Evolutionary conservation across 2,797 vertebrate species (phyloP), one percentile per base, ranked within the genome.

Genomic region (Semaprochilodus insignis): DNA sequence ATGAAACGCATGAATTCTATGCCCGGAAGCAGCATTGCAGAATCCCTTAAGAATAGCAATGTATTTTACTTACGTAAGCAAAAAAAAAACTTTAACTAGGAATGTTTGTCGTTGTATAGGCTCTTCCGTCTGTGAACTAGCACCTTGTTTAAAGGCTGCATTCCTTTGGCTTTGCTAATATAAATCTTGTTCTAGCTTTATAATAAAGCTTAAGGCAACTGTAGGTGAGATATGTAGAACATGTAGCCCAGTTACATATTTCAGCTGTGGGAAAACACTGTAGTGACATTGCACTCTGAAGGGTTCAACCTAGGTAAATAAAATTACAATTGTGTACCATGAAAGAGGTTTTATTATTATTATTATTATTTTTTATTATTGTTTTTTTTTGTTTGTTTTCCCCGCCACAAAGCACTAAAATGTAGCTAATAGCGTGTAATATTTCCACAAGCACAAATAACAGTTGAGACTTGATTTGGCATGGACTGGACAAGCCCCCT

Each of bases 131-230:
- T 74, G 31, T n/a, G 8, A 55, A 55, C 31, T 52, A 73, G 6
- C 15, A 27, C 23, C 2, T 40, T 34, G 23, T 74, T 59, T 52
- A 31, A 23, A 40, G 0, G 54, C 55, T 36, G 16, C 73, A 74
- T 36, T 59, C 54, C 34, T 74, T n/a, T 74, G 71, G 25, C 48
- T 73, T 73, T 55, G 48, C 67, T 71, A 48, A 51, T 71, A 25
- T 71, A 71, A 67, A 67, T 67, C 65, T 21, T 67, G 31, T 0
- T 67, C 40, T 2, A 19, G 31, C 17, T 19, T 67, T 21, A 34
- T 73, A 34, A 73, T 55, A 31, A 73, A 3, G 69, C 69, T 71
- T 7, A 54, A 40, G 23, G 44, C 27, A 74, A 16, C 57, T 13
- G 27, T 21, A 34, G 17, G 17, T 60, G 55, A 59, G 59, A 36